Conservation (phyloP, 2,888 invertebrate species). For the Apodemia hepburni region DNA sequence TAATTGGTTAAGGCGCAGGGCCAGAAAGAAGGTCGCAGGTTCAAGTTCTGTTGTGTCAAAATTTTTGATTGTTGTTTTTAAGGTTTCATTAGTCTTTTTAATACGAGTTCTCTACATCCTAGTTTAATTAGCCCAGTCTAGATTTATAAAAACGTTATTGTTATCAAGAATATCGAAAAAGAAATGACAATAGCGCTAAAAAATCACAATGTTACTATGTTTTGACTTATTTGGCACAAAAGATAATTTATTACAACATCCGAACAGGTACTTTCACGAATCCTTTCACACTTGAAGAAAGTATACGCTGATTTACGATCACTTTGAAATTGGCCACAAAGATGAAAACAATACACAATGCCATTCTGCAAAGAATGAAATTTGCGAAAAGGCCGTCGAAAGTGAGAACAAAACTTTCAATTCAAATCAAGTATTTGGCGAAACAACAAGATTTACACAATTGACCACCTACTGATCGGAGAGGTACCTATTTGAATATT, state of each 20-base stretch:
- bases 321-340: constrained; percentile 53
- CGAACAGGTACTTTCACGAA: constrained; percentile 59
- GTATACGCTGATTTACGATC: constrained; percentile 68
- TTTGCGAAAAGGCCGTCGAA: constrained; percentile 61
- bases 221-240: background rate
- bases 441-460: constrained; percentile 42
- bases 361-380: constrained; percentile 47
- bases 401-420: constrained; percentile 47
- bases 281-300: constrained; percentile 45
- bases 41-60: no score
- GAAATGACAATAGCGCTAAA: background rate
- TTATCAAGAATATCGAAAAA: no score
- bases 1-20: no score
- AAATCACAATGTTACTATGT: background rate
- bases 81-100: no score
- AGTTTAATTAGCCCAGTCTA: no score
- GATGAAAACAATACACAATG: constrained; percentile 52
- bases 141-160: no score
- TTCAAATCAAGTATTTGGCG: constrained; percentile 33
- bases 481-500: constrained; percentile 61
- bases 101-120: no score
- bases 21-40: no score
- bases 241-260: constrained; percentile 44
- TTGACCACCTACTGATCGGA: constrained; percentile 63
- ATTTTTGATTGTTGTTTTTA: no score